phyloP scores from a whole-genome alignment of 1,140 invertebrate genomes.

The Leptonema lineaticorne region DNA sequence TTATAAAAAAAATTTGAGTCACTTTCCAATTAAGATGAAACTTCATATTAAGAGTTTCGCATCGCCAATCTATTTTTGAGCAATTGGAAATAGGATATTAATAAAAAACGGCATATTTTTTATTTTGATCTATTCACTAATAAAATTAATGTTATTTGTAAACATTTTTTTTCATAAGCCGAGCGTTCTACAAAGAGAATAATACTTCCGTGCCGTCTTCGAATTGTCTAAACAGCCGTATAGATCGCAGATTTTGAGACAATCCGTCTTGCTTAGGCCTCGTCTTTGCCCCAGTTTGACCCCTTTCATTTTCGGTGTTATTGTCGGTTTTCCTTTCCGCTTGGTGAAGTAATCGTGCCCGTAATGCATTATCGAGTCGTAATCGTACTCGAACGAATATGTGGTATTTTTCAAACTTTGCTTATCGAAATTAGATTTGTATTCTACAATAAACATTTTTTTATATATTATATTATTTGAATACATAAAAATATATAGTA shows the following conservation, averaged over 20 bases:
- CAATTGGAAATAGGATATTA: no score
- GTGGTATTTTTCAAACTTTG: slow-evolving; percentile 63
- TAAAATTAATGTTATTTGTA: no score
- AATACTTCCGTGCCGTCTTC: slow-evolving; percentile 60
- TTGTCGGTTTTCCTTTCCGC: slow-evolving; percentile 60
- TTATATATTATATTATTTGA: not conserved
- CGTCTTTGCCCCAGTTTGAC: slow-evolving; percentile 61
- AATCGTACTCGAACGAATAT: slow-evolving; percentile 68
- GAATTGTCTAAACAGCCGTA: slow-evolving; percentile 65
- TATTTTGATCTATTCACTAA: no score
- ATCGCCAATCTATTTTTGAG: no score
- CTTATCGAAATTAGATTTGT: slow-evolving; percentile 62
- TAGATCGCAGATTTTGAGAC: slow-evolving; percentile 69
- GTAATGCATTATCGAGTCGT: slow-evolving; percentile 75
- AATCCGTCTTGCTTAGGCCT: slow-evolving; percentile 65
- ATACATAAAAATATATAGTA: no score
- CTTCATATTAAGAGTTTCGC: no score
- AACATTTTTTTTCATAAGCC: no score
- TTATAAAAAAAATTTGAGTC: no score
- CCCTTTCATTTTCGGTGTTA: slow-evolving; percentile 59
- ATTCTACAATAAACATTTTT: slow-evolving; percentile 51
- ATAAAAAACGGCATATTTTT: no score
- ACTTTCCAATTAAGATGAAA: no score
- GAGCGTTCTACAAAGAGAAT: slow-evolving; percentile 61
- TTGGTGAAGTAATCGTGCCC: slow-evolving; percentile 61